A percentile compares a stretch with the other conserved stretches of the same genome.
phyloP scores from a whole-genome alignment of 2,113 vertebrate species.

The Varanus salvator region DNA sequence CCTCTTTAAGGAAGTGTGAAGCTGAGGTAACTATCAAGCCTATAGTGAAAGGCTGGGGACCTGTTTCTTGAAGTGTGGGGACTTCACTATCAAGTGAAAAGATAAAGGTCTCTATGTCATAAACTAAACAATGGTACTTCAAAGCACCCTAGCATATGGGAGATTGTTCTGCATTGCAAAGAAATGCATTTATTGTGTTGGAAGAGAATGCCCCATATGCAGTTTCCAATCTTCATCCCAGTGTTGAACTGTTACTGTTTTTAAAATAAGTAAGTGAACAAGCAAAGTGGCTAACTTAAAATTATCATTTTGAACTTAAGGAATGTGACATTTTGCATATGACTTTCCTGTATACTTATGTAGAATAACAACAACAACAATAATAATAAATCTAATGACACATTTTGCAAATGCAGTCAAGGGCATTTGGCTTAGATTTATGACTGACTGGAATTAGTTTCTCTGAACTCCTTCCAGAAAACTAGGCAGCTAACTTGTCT shows the following conservation, averaged over 20 bases:
- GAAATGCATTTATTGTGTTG: not conserved
- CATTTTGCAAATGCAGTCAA: not conserved
- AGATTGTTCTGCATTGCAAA: not conserved
- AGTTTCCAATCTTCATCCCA: not conserved
- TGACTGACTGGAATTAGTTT: not conserved
- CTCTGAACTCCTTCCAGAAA: conserved; percentile 4
- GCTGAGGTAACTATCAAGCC: not conserved
- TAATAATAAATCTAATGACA: not conserved
- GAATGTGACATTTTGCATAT: not conserved
- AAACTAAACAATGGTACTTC: not conserved
- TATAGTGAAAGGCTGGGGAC: not conserved
- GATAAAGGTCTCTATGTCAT: not conserved
- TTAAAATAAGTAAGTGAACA: not conserved
- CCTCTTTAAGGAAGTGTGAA: not conserved
- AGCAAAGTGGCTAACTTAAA: not conserved
- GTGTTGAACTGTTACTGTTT: not conserved
- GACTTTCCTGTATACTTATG: not conserved
- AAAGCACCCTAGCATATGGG: not conserved
- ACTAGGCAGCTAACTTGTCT: not conserved
- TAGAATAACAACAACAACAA: not conserved
- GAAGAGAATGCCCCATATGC: not conserved
- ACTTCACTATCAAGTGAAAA: not conserved
- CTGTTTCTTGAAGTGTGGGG: not conserved
- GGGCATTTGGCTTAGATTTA: not conserved
- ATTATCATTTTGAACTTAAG: not conserved